These are phyloP conservation scores for Drosophila greeni DNA, from an alignment of 2,888 invertebrate species.

Conservation along the genomic window DNA sequence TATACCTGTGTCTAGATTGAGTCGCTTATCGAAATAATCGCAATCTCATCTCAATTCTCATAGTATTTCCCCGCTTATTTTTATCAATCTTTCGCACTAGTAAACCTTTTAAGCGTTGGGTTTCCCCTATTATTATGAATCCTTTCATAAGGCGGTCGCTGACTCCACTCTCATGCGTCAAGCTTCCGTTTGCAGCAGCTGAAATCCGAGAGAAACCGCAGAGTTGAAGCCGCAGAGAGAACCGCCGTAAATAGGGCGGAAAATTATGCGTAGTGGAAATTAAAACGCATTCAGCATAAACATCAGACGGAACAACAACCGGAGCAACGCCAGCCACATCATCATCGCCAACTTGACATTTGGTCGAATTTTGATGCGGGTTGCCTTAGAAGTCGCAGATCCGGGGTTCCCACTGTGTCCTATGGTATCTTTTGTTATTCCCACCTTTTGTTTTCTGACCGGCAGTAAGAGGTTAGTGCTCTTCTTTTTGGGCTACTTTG, in stretches of 20 bases:
- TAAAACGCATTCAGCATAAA: conserved; percentile 37
- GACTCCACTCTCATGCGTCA: neutral
- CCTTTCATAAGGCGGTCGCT: neutral
- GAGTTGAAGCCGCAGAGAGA: conserved; percentile 29
- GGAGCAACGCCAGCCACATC: conserved; percentile 15
- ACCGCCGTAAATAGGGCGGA: conserved; percentile 65
- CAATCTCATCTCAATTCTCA: no score
- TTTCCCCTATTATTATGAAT: neutral
- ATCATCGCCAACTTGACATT: conserved; percentile 49
- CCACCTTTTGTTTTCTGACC: conserved; percentile 8
- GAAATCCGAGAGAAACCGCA: conserved; percentile 63
- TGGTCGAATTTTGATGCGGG: conserved; percentile 35
- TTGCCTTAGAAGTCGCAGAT: conserved; percentile 10
- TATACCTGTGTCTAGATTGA: no score
- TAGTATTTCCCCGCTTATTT: neutral
- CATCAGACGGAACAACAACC: conserved; percentile 17
- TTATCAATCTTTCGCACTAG: neutral
- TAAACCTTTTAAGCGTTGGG: neutral
- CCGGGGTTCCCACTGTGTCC: conserved; percentile 18
- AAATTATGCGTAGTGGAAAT: conserved; percentile 65
- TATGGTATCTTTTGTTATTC: neutral
- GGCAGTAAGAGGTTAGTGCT: conserved; percentile 8
- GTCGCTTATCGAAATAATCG: neutral
- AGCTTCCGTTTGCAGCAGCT: conserved; percentile 34
- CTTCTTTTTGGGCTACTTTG: conserved; percentile 32